Evolutionary conservation across 2,113 vertebrate species (phyloP), one percentile per base, ranked within the genome.

Genomic region (Mus pahari): DNA sequence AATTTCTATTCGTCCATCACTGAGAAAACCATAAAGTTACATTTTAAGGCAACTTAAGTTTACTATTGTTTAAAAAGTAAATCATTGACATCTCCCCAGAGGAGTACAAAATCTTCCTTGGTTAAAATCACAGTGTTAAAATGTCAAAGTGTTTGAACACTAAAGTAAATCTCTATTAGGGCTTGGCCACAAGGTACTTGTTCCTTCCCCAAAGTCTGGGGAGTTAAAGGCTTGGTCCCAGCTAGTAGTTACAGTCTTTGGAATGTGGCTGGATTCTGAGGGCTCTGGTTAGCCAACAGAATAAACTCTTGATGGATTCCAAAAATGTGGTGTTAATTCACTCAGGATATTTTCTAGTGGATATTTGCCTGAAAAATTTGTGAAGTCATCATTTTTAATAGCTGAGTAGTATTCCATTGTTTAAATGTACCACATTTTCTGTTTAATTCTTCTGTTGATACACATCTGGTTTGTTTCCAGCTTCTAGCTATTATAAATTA

Each of bases 61-160:
- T 79, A 48, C 7, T 71, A 68, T 71, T 79, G 77, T 60, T 81
- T 71, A 9, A 94, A 86, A 78, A 64, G 33, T 53, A 33, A 92
- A 93, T 83, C 39, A 86, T 11, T 84, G 39, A 33, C 20, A 55
- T 26, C 62, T 89, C 71, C 53, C 79, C 48, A 83, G 74, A 90
- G 42, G 22, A 78, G 48, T 70, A 94, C 7, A 90, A 90, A 84
- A 84, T 58, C 58, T 45, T 8, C 62, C 28, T 92, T 81, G 48
- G 82, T 90, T 62, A 94, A 95, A 96, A 88, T 50, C n/a, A 71
- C 7, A 48, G 55, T 64, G 74, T 45, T 93, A 90, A 78, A 89
- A 94, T 75, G 14, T 73, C 14, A 91, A 92, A 82, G 0, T 82
- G 60, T 95, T 82, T 64, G 36, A 26, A 45, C 39, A 64, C 26